Conservation (phyloP, 2,888 invertebrate species). For the Lasioglossum morio region DNA sequence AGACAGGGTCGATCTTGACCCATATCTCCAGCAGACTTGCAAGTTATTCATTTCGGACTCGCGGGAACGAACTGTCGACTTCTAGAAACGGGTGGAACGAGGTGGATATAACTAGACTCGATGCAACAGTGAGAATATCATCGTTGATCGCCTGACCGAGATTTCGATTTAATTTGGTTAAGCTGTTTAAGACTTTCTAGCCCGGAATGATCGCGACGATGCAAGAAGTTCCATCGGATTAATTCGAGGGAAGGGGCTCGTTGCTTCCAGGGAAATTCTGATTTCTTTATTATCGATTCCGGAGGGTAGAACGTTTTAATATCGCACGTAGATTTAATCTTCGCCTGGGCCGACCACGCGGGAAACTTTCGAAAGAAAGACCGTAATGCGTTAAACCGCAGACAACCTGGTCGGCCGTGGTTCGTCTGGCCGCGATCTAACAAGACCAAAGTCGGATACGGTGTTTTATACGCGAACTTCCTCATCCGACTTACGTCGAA, state of each 20-base stretch:
- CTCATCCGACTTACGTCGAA: constrained; percentile 21
- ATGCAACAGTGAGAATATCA: neutral
- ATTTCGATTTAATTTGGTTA: neutral
- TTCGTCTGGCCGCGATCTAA: constrained; percentile 11
- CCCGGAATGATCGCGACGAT: neutral
- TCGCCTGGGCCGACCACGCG: neutral
- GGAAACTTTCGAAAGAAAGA: neutral
- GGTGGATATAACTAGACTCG: too few relatives aligned
- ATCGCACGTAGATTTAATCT: neutral
- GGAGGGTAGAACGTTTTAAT: neutral
- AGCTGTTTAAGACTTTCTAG: neutral
- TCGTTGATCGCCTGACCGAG: neutral
- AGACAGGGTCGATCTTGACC: constrained; percentile 4
- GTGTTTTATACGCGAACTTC: constrained; percentile 6
- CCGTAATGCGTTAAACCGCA: constrained; percentile 11
- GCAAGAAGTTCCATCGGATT: neutral
- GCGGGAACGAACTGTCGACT: neutral
- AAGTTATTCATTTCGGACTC: neutral
- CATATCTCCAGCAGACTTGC: neutral
- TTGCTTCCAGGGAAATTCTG: neutral
- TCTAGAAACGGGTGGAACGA: too few relatives aligned
- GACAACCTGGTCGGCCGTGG: neutral
- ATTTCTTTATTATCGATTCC: constrained; percentile 14
- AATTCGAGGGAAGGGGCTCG: neutral
- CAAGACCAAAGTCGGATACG: constrained; percentile 15